Percentiles rank a stretch among this genome's conserved stretches.
These are phyloP conservation scores for Drosophila elegans DNA, from an alignment of 1,140 invertebrate genomes.

Conservation along the genomic window DNA sequence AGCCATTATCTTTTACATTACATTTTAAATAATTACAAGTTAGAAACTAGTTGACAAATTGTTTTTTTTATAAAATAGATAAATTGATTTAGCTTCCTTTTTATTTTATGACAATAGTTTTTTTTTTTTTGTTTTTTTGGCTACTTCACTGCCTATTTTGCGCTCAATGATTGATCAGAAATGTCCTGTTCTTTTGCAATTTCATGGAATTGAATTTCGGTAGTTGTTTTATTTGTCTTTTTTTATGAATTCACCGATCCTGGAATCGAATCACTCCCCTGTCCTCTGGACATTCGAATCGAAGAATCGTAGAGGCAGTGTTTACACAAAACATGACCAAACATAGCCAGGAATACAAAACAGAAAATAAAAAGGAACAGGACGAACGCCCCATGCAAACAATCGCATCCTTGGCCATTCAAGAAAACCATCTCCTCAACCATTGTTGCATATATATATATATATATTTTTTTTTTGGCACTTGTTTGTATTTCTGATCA, in stretches of 20 bases:
- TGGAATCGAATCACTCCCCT: slow-evolving; percentile 41
- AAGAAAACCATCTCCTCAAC: slow-evolving; percentile 4
- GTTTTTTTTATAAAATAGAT: not conserved
- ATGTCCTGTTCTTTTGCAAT: slow-evolving; percentile 29
- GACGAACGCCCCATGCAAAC: slow-evolving; percentile 65
- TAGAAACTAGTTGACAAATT: slow-evolving; percentile 20
- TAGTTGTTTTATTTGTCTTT: slow-evolving; percentile 14
- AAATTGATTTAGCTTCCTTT: no score
- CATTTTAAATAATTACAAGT: not conserved
- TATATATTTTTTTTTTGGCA: slow-evolving; percentile 53
- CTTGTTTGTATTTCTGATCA: slow-evolving; percentile 82
- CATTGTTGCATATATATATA: slow-evolving; percentile 12
- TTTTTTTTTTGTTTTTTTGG: not conserved
- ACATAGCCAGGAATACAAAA: slow-evolving; percentile 18
- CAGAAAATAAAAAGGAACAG: slow-evolving; percentile 27
- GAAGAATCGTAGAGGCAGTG: slow-evolving; percentile 43
- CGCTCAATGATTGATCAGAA: slow-evolving; percentile 30
- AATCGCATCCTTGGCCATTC: slow-evolving; percentile 23
- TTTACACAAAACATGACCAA: slow-evolving; percentile 76
- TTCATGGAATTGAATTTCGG: slow-evolving; percentile 55
- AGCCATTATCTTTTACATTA: no score
- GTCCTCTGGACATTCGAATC: slow-evolving; percentile 19
- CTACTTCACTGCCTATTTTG: not conserved
- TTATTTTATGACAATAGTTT: not conserved
- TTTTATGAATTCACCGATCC: slow-evolving; percentile 56